Conservation (phyloP, 30 jellyfish, hydroid and myxozoan species). For the Aurelia aurita region DNA sequence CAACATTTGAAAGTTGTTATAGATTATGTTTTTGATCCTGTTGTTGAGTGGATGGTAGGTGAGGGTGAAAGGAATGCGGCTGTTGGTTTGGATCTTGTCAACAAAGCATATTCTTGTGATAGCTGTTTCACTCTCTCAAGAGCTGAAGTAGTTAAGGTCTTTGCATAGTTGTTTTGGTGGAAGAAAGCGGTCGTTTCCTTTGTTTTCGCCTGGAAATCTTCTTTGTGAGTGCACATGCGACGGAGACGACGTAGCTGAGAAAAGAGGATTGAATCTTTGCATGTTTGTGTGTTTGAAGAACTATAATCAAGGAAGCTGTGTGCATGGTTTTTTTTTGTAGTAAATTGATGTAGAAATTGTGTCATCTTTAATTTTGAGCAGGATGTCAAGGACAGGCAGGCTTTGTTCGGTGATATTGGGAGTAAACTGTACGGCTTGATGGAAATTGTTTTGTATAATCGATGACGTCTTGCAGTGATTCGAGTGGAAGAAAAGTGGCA, state of each 20-base stretch:
- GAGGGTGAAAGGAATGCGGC: not conserved
- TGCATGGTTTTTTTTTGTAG: not conserved
- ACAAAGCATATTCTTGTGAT: not conserved
- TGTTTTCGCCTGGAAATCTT: not conserved
- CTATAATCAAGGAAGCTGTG: not conserved
- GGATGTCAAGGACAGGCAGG: conserved; percentile 16
- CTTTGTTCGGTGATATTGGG: not conserved
- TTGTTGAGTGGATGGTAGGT: conserved; percentile 18
- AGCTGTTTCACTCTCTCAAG: not conserved
- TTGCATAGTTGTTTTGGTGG: not conserved
- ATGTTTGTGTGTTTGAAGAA: not conserved
- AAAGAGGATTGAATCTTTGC: conserved; percentile 9
- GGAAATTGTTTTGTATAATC: not conserved
- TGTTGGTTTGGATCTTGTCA: not conserved
- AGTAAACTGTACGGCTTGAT: conserved; percentile 4
- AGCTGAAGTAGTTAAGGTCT: not conserved
- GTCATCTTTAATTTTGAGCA: not conserved
- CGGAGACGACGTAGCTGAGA: conserved; percentile 2
- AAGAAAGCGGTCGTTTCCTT: not conserved
- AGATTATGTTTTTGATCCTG: not conserved
- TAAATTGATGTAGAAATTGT: not conserved
- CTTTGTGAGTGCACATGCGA: not conserved
- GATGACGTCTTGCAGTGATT: not conserved
- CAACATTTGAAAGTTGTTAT: not conserved
- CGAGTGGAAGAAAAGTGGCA: too few species aligned